These are phyloP conservation scores for Drosophila carrolli DNA, from an alignment of 1,140 invertebrate species.

Conservation along the genomic window DNA sequence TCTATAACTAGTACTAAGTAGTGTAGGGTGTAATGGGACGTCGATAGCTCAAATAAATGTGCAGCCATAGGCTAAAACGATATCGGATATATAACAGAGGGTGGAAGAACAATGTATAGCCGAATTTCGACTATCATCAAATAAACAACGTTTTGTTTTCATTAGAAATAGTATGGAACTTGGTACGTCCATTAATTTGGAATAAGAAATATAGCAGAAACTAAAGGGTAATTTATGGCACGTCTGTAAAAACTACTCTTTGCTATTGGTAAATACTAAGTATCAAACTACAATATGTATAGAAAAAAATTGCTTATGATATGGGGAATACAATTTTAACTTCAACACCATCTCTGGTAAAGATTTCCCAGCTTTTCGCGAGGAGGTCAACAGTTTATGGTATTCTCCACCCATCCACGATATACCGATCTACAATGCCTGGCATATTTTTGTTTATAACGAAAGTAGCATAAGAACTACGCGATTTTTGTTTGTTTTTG, in stretches of 20 bases:
- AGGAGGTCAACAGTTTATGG: neutral
- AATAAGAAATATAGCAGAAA: neutral
- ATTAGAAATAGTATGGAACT: too few relatives aligned
- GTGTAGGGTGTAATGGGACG: neutral
- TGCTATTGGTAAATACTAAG: neutral
- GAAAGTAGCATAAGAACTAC: conserved; percentile 8
- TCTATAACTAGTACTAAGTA: conserved; percentile 32
- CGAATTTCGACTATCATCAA: too few relatives aligned
- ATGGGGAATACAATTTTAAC: conserved; percentile 1
- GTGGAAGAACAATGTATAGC: neutral
- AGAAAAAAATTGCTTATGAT: conserved; percentile 16
- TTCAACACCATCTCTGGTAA: neutral
- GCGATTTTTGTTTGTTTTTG: conserved; percentile 27
- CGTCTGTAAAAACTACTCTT: conserved; percentile 1
- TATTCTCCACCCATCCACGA: conserved; percentile 1
- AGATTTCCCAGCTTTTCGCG: neutral
- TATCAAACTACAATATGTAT: conserved; percentile 5
- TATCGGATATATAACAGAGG: neutral
- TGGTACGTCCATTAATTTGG: neutral
- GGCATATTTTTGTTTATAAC: conserved; percentile 22
- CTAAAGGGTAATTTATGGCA: conserved; percentile 21
- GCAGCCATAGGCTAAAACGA: conserved; percentile 4
- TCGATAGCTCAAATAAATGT: neutral
- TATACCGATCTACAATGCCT: conserved; percentile 2
- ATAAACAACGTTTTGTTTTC: too few relatives aligned